A percentile compares a stretch with the other conserved stretches of the same genome.
These are phyloP conservation scores for Diplodus sargus DNA, from an alignment of 2,797 vertebrate genomes.

Conservation along the genomic window DNA sequence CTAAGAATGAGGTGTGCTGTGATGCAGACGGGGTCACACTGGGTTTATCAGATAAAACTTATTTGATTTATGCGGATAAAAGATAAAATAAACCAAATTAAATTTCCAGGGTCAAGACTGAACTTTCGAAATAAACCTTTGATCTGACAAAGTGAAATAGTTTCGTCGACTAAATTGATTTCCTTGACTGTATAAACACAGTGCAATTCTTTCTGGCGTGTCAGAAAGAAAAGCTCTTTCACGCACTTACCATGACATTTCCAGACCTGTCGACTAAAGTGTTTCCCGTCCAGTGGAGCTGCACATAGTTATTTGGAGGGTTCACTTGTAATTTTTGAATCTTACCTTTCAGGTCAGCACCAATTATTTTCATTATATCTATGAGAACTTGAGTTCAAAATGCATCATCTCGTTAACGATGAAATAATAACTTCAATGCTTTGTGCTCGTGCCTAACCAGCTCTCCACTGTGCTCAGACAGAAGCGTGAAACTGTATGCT, in stretches of 20 bases:
- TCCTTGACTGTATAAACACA: background rate
- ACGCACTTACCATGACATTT: too few relatives aligned
- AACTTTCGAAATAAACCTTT: background rate
- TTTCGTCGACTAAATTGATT: background rate
- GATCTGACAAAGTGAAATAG: background rate
- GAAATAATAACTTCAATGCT: background rate
- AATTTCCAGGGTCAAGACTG: background rate
- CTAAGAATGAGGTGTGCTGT: background rate
- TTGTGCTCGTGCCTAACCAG: background rate
- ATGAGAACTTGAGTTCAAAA: background rate
- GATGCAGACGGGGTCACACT: background rate
- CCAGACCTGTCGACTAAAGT: too few relatives aligned
- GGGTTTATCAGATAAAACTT: background rate
- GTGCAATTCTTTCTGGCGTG: background rate
- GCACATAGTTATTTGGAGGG: background rate
- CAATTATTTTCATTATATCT: background rate
- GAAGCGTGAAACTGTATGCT: background rate
- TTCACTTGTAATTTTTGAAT: background rate
- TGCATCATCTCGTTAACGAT: background rate
- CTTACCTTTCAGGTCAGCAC: background rate
- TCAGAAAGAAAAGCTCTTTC: background rate
- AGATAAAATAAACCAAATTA: background rate
- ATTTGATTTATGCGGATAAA: background rate
- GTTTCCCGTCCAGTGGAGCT: background rate
- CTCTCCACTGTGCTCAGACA: background rate